Evolutionary conservation across 2,113 vertebrate genomes (phyloP).

Genomic region (Amphiprion percula): DNA sequence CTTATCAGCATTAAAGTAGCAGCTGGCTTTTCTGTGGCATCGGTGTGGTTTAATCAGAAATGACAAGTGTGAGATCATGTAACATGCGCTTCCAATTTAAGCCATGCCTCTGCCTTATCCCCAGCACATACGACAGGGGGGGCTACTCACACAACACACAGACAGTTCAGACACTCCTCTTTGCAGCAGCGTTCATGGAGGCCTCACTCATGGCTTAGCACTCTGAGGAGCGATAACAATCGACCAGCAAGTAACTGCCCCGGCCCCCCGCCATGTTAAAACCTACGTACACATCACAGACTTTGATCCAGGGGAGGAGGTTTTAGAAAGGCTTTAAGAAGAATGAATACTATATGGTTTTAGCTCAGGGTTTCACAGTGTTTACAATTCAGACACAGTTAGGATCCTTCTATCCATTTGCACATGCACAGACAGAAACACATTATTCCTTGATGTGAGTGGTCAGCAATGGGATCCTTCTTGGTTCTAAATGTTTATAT

Average conservation of each 20-base stretch:
- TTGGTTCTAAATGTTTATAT: not conserved
- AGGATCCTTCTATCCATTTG: slow-evolving; percentile 15
- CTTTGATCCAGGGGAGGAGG: slow-evolving; percentile 68
- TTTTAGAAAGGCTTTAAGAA: slow-evolving; percentile 45
- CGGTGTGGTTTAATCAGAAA: slow-evolving; percentile 29
- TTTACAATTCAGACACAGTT: slow-evolving; percentile 45
- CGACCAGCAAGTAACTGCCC: slow-evolving; percentile 31
- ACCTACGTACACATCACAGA: slow-evolving; percentile 57
- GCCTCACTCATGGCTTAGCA: slow-evolving; percentile 66
- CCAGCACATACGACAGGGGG: slow-evolving; percentile 42
- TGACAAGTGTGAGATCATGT: slow-evolving; percentile 52
- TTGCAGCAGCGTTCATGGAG: slow-evolving; percentile 42
- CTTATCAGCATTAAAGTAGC: slow-evolving; percentile 11
- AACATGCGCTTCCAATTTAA: slow-evolving; percentile 45
- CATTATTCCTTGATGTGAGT: not conserved
- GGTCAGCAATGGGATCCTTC: not conserved
- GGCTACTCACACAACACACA: slow-evolving; percentile 3
- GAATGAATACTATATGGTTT: slow-evolving; percentile 55
- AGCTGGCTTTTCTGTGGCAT: slow-evolving; percentile 2
- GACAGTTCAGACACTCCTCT: slow-evolving; percentile 48
- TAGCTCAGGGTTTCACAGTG: slow-evolving; percentile 23
- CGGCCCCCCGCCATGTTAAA: slow-evolving; percentile 45
- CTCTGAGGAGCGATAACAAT: slow-evolving; percentile 65
- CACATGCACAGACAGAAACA: slow-evolving; percentile 31
- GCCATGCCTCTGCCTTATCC: slow-evolving; percentile 19